Evolutionary conservation across 2,113 vertebrate species (phyloP).

Genomic region (Podocnemis expansa): DNA sequence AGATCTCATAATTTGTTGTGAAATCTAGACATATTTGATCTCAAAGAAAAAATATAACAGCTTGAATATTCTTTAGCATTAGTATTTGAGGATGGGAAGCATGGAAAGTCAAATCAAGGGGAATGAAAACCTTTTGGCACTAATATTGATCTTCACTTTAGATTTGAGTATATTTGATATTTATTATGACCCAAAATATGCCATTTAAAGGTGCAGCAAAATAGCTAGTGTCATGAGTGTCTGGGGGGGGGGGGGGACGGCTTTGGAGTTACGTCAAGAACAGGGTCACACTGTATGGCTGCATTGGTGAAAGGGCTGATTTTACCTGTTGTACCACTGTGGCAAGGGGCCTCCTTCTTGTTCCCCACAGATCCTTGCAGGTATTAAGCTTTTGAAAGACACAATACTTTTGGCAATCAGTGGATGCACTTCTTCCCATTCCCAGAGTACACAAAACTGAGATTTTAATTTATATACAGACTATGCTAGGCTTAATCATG

Average conservation of each 20-base stretch:
- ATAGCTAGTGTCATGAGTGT: neutral
- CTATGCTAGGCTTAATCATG: neutral
- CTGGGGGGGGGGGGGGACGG: neutral
- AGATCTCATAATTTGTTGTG: constrained; percentile 12
- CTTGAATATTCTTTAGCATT: neutral
- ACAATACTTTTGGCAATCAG: neutral
- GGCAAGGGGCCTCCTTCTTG: no score
- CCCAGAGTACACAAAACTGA: neutral
- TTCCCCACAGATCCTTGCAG: neutral
- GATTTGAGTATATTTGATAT: neutral
- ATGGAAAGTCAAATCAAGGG: neutral
- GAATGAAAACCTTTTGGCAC: neutral
- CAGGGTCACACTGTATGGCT: neutral
- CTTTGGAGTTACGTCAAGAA: neutral
- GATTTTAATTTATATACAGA: neutral
- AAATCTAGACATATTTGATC: constrained; percentile 45
- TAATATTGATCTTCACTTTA: constrained; percentile 11
- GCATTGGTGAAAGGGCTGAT: neutral
- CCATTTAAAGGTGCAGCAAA: neutral
- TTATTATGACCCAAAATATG: neutral
- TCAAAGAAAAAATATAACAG: neutral
- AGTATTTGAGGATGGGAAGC: neutral
- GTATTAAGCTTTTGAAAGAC: neutral
- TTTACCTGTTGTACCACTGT: neutral
- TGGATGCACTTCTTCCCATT: neutral